Evolutionary conservation across 1,140 invertebrate genomes (phyloP).

Genomic region (Drosophila sproati): DNA sequence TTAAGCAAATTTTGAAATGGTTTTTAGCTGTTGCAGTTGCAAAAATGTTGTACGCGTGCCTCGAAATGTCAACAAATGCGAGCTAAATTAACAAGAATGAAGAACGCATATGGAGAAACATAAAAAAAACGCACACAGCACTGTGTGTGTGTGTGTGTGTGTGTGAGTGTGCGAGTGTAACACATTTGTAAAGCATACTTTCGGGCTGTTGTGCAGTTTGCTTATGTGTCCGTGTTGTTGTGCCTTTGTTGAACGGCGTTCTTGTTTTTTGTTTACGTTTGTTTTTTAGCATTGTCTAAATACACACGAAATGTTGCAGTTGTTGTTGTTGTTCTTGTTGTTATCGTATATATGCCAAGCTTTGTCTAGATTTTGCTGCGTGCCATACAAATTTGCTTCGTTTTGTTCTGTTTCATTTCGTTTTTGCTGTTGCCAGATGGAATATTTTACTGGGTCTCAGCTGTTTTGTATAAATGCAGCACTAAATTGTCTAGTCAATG

Average conservation of each 20-base stretch:
- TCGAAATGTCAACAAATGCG: constrained; percentile 50
- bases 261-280: constrained; percentile 70
- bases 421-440: neutral
- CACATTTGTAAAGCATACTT: constrained; percentile 71
- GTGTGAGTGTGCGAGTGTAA: constrained; percentile 15
- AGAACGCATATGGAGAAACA: constrained; percentile 42
- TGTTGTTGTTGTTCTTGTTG: neutral
- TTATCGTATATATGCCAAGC: constrained; percentile 61
- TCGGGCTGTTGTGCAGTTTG: constrained; percentile 49
- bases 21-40: constrained; percentile 15
- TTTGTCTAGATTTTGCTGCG: constrained; percentile 69
- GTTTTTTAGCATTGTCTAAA: constrained; percentile 68
- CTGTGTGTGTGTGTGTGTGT: constrained; percentile 5
- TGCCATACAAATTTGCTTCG: constrained; percentile 53
- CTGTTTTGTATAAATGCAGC: neutral
- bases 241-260: constrained; percentile 61
- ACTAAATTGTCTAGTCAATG: neutral
- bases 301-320: constrained; percentile 21
- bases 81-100: constrained; percentile 39
- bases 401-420: constrained; percentile 13
- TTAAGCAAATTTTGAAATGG: constrained; percentile 5
- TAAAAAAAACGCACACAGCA: constrained; percentile 14
- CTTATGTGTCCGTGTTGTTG: constrained; percentile 28
- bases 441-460: constrained; percentile 17
- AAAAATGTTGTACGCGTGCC: constrained; percentile 33